Percentiles rank a stretch among this genome's conserved stretches.
Evolutionary conservation across 2,888 invertebrate genomes (phyloP).

Genomic region (Drosophila nr. fundita): DNA sequence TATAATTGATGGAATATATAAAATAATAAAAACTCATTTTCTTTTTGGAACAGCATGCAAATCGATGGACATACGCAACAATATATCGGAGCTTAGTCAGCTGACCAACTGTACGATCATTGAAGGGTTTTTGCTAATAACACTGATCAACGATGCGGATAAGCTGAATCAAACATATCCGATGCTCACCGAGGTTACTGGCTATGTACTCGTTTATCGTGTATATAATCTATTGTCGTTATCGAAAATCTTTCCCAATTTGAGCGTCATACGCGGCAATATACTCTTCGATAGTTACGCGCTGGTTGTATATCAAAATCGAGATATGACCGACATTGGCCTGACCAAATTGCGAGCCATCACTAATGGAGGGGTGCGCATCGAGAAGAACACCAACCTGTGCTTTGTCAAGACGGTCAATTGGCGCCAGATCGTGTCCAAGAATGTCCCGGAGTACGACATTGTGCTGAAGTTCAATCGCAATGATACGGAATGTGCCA

Average conservation of each 20-base stretch:
- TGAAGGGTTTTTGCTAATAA: conserved; percentile 95
- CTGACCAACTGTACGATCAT: conserved; percentile 92
- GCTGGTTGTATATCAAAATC: conserved; percentile 94
- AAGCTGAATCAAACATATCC: conserved; percentile 91
- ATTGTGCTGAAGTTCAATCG: conserved; percentile 86
- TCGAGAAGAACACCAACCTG: conserved; percentile 95
- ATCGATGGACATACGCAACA: conserved; percentile 82
- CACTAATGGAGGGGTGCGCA: conserved; percentile 93
- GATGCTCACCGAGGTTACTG: conserved; percentile 95
- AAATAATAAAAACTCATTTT: not conserved
- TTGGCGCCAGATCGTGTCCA: conserved; percentile 91
- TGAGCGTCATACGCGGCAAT: conserved; percentile 96
- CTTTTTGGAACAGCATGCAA: conserved; percentile 74
- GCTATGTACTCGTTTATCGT: conserved; percentile 93
- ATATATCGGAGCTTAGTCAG: conserved; percentile 56
- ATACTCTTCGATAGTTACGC: conserved; percentile 94
- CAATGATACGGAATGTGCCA: conserved; percentile 88
- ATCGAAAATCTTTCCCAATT: conserved; percentile 95
- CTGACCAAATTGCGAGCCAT: conserved; percentile 92
- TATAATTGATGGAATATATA: not conserved
- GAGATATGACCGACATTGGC: conserved; percentile 91
- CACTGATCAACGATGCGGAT: conserved; percentile 88
- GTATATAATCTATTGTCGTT: conserved; percentile 92
- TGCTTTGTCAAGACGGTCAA: conserved; percentile 97
- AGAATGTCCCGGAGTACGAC: conserved; percentile 82